Conservation (phyloP, 2,113 vertebrate species). For the Colius striatus region DNA sequence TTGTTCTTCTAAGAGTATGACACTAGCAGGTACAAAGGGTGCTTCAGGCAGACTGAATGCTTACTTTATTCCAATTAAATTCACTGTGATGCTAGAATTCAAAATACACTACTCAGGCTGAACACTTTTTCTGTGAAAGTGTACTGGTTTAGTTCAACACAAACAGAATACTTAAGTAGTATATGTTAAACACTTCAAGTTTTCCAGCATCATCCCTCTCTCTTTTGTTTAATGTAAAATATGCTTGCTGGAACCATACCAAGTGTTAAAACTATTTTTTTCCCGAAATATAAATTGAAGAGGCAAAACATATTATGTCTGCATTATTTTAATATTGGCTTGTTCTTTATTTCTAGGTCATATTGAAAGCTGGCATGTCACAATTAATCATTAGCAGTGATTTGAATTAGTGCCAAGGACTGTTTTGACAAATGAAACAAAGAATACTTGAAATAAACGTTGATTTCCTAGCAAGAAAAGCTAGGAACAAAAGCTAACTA, state of each 20-base stretch:
- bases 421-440: background rate
- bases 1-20: background rate
- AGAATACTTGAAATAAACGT: background rate
- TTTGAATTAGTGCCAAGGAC: background rate
- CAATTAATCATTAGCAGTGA: background rate
- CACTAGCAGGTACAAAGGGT: slow-evolving; percentile 40
- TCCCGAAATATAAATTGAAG: background rate
- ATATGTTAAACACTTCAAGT: background rate
- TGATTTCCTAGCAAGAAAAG: background rate
- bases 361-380: background rate
- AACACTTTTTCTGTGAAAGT: slow-evolving; percentile 1
- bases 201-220: background rate
- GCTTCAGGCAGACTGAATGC: slow-evolving; percentile 44
- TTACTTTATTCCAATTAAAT: slow-evolving; percentile 41
- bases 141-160: background rate
- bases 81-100: slow-evolving; percentile 24
- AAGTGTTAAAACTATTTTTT: background rate
- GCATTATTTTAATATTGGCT: background rate
- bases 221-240: background rate
- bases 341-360: background rate
- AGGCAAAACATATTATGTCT: background rate
- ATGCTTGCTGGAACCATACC: background rate
- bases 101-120: background rate
- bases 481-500: background rate
- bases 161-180: slow-evolving; percentile 56